A percentile compares a stretch with the other conserved stretches of the same genome.
Conservation (phyloP, 2,797 vertebrate genomes). For the Halcyon badia region DNA sequence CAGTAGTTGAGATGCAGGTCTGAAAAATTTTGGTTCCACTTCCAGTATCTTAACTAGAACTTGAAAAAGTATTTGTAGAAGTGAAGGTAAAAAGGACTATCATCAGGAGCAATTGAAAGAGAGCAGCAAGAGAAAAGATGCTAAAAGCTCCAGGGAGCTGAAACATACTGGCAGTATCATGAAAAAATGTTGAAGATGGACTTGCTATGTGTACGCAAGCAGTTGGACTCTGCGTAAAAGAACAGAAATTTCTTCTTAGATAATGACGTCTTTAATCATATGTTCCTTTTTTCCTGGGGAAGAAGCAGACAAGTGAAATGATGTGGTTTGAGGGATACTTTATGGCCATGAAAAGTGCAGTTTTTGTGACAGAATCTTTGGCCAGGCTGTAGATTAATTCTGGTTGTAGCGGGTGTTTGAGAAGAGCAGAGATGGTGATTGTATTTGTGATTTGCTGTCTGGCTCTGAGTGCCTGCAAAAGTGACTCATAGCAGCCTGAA, state of each 20-base stretch:
- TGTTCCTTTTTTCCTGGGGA: neutral
- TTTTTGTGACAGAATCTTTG: neutral
- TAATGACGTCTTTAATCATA: neutral
- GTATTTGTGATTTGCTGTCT: neutral
- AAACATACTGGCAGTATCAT: neutral
- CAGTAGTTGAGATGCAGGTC: neutral
- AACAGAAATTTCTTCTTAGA: neutral
- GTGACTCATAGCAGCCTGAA: neutral
- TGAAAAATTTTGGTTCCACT: neutral
- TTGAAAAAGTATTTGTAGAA: neutral
- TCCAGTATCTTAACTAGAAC: rapidly evolving
- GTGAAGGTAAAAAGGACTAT: neutral
- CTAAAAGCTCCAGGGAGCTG: neutral
- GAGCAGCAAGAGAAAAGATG: neutral
- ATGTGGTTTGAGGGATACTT: neutral
- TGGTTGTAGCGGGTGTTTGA: neutral
- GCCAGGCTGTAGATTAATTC: neutral
- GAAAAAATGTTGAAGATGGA: neutral
- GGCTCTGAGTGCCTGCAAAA: neutral
- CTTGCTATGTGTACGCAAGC: neutral
- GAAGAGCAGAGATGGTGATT: neutral
- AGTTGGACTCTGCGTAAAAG: neutral
- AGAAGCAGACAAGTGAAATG: neutral
- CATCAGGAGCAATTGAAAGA: rapidly evolving
- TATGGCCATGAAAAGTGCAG: neutral